Conservation (phyloP, 2,113 vertebrate species). For the Grammomys dolichurus region DNA sequence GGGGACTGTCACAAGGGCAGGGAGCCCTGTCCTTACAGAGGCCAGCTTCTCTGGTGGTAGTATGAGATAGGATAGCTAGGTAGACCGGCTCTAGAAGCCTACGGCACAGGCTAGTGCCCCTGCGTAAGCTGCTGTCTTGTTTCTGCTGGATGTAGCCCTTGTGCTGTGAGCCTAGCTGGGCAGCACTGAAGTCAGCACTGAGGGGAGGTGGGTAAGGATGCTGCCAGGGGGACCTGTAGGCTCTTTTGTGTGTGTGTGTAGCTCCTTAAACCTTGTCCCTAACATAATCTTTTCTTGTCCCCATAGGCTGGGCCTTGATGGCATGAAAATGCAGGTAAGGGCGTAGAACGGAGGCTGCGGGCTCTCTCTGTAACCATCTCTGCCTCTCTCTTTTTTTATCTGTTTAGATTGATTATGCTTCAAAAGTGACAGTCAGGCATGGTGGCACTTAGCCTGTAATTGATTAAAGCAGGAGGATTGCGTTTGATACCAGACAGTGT, state of each 20-base stretch:
- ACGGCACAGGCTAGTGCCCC: neutral
- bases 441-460: too few species aligned
- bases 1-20: fast-evolving
- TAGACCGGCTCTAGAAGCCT: neutral
- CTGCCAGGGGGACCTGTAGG: too few species aligned
- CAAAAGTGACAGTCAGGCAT: neutral
- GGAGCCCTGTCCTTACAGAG: neutral
- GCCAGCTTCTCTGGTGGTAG: neutral
- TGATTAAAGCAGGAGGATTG: neutral
- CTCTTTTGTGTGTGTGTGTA: neutral
- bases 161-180: neutral
- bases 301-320: slow-evolving; percentile 95
- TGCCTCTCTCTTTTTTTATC: too few species aligned
- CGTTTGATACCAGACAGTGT: neutral
- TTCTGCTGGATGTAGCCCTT: neutral
- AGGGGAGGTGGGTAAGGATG: too few species aligned
- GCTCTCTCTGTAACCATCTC: neutral
- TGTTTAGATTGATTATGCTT: neutral
- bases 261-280: neutral
- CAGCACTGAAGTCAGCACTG: too few species aligned
- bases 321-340: slow-evolving; percentile 99
- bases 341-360: fast-evolving
- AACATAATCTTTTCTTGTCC: slow-evolving; percentile 34
- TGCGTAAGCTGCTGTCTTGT: too few species aligned
- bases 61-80: too few species aligned